Percentiles rank a stretch among this genome's conserved stretches.
Evolutionary conservation across 2,113 vertebrate species (phyloP).

Genomic region (Pardalotus punctatus): DNA sequence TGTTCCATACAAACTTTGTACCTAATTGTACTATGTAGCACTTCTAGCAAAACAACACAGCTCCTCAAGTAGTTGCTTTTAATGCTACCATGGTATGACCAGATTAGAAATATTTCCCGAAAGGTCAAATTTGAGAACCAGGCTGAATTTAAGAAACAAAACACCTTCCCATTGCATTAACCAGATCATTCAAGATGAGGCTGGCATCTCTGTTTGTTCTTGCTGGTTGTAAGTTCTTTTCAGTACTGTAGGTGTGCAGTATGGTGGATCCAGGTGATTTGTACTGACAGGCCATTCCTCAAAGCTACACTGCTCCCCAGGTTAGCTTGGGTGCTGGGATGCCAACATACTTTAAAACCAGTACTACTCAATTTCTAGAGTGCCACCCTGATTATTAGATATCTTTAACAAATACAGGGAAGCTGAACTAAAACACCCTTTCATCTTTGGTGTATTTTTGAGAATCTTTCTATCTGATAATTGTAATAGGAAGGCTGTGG

Average conservation of each 20-base stretch:
- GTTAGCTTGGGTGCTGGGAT: background rate
- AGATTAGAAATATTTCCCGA: background rate
- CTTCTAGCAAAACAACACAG: background rate
- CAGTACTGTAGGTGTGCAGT: background rate
- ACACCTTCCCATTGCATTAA: background rate
- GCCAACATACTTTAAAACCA: background rate
- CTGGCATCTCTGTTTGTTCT: background rate
- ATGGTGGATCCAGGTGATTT: background rate
- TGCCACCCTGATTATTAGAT: background rate
- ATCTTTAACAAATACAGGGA: background rate
- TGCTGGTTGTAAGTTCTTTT: background rate
- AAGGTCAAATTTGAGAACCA: background rate
- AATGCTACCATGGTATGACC: background rate
- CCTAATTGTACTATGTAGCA: background rate
- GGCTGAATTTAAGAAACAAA: background rate
- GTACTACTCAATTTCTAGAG: background rate
- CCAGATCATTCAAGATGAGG: background rate
- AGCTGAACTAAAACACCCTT: background rate
- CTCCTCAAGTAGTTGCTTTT: background rate
- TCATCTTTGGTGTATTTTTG: background rate
- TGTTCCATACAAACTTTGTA: background rate
- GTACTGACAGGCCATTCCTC: background rate
- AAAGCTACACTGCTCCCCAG: background rate
- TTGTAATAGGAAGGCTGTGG: background rate
- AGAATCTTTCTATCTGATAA: background rate